These are phyloP conservation scores for Muscina levida DNA, from an alignment of 2,888 invertebrate species.

Conservation along the genomic window DNA sequence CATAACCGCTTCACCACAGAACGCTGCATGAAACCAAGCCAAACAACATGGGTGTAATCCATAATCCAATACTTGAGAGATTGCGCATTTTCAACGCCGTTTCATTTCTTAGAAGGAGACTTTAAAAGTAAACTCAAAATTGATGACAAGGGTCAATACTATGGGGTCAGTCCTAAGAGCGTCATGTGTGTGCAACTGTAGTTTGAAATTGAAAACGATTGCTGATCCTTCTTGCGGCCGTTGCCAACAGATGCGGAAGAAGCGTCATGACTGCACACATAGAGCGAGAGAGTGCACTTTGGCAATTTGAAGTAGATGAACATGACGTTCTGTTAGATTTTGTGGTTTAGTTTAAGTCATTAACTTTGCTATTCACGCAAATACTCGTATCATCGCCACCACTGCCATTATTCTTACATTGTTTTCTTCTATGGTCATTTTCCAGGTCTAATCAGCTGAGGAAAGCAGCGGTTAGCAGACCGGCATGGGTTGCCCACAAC, in stretches of 20 bases:
- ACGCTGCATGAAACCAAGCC: neutral
- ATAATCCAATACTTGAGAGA: conserved; percentile 23
- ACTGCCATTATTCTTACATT: neutral
- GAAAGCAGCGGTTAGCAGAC: conserved; percentile 29
- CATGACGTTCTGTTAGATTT: conserved; percentile 46
- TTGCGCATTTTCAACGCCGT: conserved; percentile 9
- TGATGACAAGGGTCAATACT: conserved; percentile 65
- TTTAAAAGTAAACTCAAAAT: conserved; percentile 58
- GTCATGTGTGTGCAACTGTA: conserved; percentile 63
- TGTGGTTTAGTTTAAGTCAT: conserved; percentile 63
- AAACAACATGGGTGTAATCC: conserved; percentile 32
- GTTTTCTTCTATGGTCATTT: conserved; percentile 10
- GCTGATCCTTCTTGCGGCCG: conserved; percentile 28
- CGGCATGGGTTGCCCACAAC: neutral
- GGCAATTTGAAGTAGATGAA: conserved; percentile 32
- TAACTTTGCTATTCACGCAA: conserved; percentile 37
- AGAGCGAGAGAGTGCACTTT: conserved; percentile 6
- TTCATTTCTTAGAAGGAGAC: conserved; percentile 45
- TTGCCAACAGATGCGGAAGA: conserved; percentile 61
- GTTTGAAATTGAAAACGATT: conserved; percentile 51
- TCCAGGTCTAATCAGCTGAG: conserved; percentile 49
- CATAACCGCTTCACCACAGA: conserved; percentile 28
- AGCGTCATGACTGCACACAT: conserved; percentile 22
- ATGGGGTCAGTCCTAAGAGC: conserved; percentile 50
- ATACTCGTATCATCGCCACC: neutral